phyloP scores from a whole-genome alignment of 2,888 invertebrate genomes.

The Cosmopolites sordidus region DNA sequence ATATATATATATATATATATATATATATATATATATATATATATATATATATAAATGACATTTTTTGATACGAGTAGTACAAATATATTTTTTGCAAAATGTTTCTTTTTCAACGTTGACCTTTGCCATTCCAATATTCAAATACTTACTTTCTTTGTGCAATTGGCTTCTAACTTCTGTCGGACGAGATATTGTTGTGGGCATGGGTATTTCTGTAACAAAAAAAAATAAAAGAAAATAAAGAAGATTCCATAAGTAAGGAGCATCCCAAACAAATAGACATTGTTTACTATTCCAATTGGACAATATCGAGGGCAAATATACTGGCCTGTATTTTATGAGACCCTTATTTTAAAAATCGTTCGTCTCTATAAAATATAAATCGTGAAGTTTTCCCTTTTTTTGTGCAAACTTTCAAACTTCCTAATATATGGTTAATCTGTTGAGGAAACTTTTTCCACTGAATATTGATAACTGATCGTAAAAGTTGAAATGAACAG shows the following conservation, averaged over 20 bases:
- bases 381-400: slow-evolving; percentile 21
- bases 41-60: too few relatives aligned
- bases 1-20: slow-evolving; percentile 9
- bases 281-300: too few relatives aligned
- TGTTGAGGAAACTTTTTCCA: slow-evolving; percentile 31
- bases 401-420: slow-evolving; percentile 19
- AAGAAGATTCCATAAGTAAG: too few relatives aligned
- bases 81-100: too few relatives aligned
- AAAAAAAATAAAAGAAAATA: slow-evolving; percentile 5
- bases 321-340: slow-evolving; percentile 9
- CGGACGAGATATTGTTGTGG: slow-evolving; percentile 78
- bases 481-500: slow-evolving; percentile 33
- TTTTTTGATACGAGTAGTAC: too few relatives aligned
- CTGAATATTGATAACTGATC: slow-evolving; percentile 40
- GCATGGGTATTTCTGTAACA: slow-evolving; percentile 80
- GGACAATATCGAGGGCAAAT: too few relatives aligned
- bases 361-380: slow-evolving; percentile 24
- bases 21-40: slow-evolving; percentile 6
- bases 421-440: slow-evolving; percentile 28
- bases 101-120: too few relatives aligned
- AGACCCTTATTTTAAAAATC: slow-evolving; percentile 16
- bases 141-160: slow-evolving; percentile 66
- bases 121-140: too few relatives aligned
- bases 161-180: slow-evolving; percentile 71
- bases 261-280: too few relatives aligned